phyloP scores from a whole-genome alignment of 2,797 vertebrate genomes.

The Adelosebastes latens region DNA sequence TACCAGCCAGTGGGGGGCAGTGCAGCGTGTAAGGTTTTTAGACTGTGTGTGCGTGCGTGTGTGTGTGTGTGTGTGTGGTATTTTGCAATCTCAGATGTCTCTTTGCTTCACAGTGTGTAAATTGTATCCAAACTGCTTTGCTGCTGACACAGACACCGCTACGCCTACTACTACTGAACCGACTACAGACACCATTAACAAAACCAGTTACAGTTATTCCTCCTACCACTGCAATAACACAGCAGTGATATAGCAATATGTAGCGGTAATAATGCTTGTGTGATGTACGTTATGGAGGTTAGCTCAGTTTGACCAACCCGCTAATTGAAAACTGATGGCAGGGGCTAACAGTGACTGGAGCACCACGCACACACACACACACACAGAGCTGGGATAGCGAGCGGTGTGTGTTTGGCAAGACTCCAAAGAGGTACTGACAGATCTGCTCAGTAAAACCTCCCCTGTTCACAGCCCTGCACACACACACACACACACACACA shows the following conservation, averaged over 20 bases:
- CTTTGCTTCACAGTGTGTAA: constrained; percentile 2
- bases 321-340: constrained; percentile 72
- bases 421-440: constrained; percentile 73
- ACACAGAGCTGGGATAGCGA: constrained; percentile 17
- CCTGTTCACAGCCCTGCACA: constrained; percentile 26
- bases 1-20: constrained; percentile 51
- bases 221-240: neutral
- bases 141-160: neutral
- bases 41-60: neutral
- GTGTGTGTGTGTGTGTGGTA: neutral
- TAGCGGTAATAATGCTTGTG: neutral
- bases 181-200: neutral
- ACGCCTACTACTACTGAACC: neutral
- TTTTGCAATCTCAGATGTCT: constrained; percentile 15
- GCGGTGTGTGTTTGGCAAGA: constrained; percentile 54
- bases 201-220: neutral
- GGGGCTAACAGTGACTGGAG: constrained; percentile 36
- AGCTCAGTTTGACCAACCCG: constrained; percentile 58
- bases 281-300: constrained; percentile 42
- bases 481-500: constrained; percentile 21
- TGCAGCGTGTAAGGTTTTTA: constrained; percentile 63
- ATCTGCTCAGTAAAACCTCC: constrained; percentile 63
- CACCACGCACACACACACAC: constrained; percentile 5
- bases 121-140: constrained; percentile 5
- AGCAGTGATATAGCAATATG: constrained; percentile 4